Conservation (phyloP, 1,140 invertebrate genomes). For the Grapholita molesta region DNA sequence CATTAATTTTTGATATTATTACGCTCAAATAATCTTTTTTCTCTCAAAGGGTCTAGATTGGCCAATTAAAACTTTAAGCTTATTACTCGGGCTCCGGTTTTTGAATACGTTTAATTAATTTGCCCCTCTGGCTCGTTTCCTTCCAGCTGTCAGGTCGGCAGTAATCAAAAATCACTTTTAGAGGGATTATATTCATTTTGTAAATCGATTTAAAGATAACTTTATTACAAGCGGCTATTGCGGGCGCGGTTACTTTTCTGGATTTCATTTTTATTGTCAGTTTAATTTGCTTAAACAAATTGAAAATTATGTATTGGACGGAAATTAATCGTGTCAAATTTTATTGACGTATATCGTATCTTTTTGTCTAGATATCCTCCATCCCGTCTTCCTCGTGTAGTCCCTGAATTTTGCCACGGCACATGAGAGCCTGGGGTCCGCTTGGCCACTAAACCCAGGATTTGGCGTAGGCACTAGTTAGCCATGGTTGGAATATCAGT, state of each 20-base stretch:
- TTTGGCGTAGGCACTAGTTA: too few relatives aligned
- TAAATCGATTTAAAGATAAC: constrained; percentile 1
- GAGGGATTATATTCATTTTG: constrained; percentile 15
- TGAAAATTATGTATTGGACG: too few relatives aligned
- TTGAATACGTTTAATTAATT: constrained; percentile 24
- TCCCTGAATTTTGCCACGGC: too few relatives aligned
- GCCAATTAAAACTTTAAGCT: constrained; percentile 24
- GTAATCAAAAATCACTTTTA: constrained; percentile 16
- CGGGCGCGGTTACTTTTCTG: background rate
- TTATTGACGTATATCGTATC: too few relatives aligned
- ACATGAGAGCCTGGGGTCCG: too few relatives aligned
- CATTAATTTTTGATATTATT: constrained; percentile 12
- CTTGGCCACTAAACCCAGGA: too few relatives aligned
- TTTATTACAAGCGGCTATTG: background rate
- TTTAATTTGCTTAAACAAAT: background rate
- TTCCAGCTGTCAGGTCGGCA: background rate
- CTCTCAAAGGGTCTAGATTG: constrained; percentile 20
- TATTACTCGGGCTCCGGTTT: constrained; percentile 13
- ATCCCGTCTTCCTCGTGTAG: too few relatives aligned
- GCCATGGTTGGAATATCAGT: too few relatives aligned
- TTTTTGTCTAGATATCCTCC: too few relatives aligned
- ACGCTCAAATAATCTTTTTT: constrained; percentile 17
- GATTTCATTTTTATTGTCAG: background rate
- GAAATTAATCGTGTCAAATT: too few relatives aligned
- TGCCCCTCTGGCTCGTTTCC: constrained; percentile 6